Base-by-base conservation (phyloP, 1,140 invertebrate species). In the Drosophila biarmipes region DNA sequence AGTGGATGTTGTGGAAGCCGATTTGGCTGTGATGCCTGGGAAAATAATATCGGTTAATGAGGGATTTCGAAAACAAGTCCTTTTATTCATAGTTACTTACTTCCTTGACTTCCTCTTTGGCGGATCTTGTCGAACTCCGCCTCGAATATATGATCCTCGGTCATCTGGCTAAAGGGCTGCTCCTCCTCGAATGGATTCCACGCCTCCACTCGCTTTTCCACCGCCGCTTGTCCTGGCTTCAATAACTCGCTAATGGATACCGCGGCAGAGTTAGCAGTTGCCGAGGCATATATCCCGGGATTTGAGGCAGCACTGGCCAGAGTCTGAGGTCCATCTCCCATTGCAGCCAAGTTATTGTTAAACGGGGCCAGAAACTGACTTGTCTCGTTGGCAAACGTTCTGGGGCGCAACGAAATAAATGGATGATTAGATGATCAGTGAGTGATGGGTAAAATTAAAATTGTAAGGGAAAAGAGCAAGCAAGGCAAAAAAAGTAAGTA, bases 101-200 rank as follows among this genome's bases (percentile, higher is more conserved):
- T 97, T 81, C 95, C 96, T 92, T 96, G 96, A 63, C 96, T 97
- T 34, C 93, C 93, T 56, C 95, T 95, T 80, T 95, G 93, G 80
- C 96, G 93, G 80, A 97, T 96, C 92, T 96, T 96, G 87, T 97
- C 96, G 92, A 97, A 97, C 92, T 97, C 96, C 24, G 96, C 96
- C 57, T 96, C 96, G 92, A 97, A 97, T 77, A 97, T 95, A 78
- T 96, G 95, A 93, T 97, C 96, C 81, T 97, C 97, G 2, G 95
- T 96, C 91, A 96, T 94, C 80, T 95, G 94, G 90, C 94, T 95
- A 90, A 97, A 97, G n/a, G 94, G 94, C 49, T 94, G 92, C 85
- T 96, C 95, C 86, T 95, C 95, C 81, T 95, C 95, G 85, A 97
- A 97, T 19, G 96, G 96, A 93, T 97, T 97, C 96, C 96, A 97